These are phyloP conservation scores for Indicator indicator DNA, from an alignment of 2,113 vertebrate genomes.

Conservation along the genomic window DNA sequence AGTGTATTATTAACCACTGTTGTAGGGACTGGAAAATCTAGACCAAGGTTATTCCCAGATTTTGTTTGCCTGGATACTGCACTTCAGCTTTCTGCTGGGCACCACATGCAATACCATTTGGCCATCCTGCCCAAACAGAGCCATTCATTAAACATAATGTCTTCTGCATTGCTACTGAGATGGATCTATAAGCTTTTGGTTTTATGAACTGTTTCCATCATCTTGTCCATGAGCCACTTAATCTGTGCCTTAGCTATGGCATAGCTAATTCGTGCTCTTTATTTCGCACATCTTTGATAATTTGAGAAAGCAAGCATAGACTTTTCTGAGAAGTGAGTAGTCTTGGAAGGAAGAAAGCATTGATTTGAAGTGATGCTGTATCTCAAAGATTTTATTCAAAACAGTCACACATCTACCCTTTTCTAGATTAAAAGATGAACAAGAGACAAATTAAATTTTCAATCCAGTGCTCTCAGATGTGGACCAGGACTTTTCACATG, in stretches of 20 bases:
- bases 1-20: neutral
- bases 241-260: neutral
- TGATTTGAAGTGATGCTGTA: neutral
- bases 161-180: fast-evolving
- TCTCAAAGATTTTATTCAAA: neutral
- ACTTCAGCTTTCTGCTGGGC: neutral
- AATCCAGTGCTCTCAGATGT: neutral
- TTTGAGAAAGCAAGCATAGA: neutral
- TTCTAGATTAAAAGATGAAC: neutral
- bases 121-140: neutral
- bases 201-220: neutral
- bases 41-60: neutral
- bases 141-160: neutral
- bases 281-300: neutral
- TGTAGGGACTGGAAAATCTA: neutral
- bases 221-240: neutral
- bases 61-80: neutral
- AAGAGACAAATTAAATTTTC: neutral
- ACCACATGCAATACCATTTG: fast-evolving
- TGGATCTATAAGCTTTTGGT: neutral
- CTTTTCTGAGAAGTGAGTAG: neutral
- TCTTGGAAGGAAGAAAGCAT: neutral
- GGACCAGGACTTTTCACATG: neutral
- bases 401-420: neutral
- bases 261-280: neutral